Percentiles rank a stretch among this genome's conserved stretches.
Evolutionary conservation across 2,797 vertebrate species (phyloP).

Genomic region (Diplodus sargus): DNA sequence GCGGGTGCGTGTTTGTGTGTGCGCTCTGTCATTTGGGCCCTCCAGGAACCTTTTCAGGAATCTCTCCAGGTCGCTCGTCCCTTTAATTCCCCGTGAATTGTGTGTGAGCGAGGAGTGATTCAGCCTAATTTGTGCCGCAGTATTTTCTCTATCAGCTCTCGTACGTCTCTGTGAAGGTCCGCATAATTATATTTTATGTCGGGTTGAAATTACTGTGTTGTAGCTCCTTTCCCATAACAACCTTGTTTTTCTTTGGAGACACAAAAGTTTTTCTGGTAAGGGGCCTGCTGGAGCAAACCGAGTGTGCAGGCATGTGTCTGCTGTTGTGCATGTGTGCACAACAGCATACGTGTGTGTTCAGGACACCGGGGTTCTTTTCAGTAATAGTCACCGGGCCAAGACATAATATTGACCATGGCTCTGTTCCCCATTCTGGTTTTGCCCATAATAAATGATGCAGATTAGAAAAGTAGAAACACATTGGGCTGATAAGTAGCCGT

Average conservation of each 20-base stretch:
- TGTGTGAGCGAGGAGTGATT: constrained; percentile 41
- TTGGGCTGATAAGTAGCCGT: constrained; percentile 82
- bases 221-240: constrained; percentile 62
- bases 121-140: constrained; percentile 44
- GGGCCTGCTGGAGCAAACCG: constrained; percentile 56
- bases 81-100: constrained; percentile 47
- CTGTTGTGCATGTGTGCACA: constrained; percentile 64
- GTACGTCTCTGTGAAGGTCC: constrained; percentile 46
- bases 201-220: constrained; percentile 54
- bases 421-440: constrained; percentile 80
- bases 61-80: constrained; percentile 49
- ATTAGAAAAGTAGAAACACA: constrained; percentile 88
- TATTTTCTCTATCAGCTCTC: constrained; percentile 62
- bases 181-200: constrained; percentile 63
- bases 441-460: constrained; percentile 86
- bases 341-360: constrained; percentile 63
- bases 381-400: constrained; percentile 78
- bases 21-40: constrained; percentile 55
- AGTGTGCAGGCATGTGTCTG: constrained; percentile 60
- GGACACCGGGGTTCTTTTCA: constrained; percentile 78
- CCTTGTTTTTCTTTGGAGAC: constrained; percentile 64
- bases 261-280: constrained; percentile 63
- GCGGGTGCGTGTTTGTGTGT: constrained; percentile 24
- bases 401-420: constrained; percentile 87
- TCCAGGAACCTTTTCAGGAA: constrained; percentile 52